Percentiles rank a stretch among this genome's conserved stretches.
These are phyloP conservation scores for Philereme transversata DNA, from an alignment of 2,888 invertebrate species.

Conservation along the genomic window DNA sequence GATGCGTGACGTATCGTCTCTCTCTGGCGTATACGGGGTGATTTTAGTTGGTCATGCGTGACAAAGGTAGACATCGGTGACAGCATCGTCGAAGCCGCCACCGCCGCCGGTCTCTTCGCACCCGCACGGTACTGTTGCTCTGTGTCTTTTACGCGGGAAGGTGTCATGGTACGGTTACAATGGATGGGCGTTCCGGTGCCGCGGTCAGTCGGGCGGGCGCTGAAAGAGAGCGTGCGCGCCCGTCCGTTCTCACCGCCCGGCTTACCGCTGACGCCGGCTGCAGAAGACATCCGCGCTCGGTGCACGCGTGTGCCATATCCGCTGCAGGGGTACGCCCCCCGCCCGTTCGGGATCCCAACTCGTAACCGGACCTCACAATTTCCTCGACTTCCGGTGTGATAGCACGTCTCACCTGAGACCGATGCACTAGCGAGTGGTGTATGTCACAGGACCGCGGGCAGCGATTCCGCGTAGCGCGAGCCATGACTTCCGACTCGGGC, in stretches of 20 bases:
- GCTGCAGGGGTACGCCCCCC: conserved; percentile 55
- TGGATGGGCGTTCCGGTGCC: conserved; percentile 48
- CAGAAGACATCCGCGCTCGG: conserved; percentile 25
- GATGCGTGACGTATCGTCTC: conserved; percentile 11
- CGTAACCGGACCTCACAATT: conserved; percentile 45
- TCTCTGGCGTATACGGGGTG: conserved; percentile 4
- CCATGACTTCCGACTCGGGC: conserved; percentile 10
- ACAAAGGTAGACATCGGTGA: background rate
- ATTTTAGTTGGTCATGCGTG: background rate
- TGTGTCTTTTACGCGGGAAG: conserved; percentile 5
- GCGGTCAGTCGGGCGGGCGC: conserved; percentile 60
- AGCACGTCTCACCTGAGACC: conserved; percentile 18
- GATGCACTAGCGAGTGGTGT: conserved; percentile 4
- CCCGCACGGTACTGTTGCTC: conserved; percentile 4
- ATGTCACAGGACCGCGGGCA: conserved; percentile 11
- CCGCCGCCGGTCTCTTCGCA: conserved; percentile 18
- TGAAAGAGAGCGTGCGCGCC: conserved; percentile 45
- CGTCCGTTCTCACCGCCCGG: conserved; percentile 44
- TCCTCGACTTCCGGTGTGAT: conserved; percentile 36
- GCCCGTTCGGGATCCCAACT: conserved; percentile 42
- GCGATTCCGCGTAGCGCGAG: background rate
- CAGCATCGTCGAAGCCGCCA: conserved; percentile 4
- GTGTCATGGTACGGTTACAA: conserved; percentile 33
- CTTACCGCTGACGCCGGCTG: conserved; percentile 15
- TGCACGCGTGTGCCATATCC: conserved; percentile 53